Evolutionary conservation across 35 echinoderm and acorn worm genomes (phyloP).

Genomic region (Chiridota heheva): DNA sequence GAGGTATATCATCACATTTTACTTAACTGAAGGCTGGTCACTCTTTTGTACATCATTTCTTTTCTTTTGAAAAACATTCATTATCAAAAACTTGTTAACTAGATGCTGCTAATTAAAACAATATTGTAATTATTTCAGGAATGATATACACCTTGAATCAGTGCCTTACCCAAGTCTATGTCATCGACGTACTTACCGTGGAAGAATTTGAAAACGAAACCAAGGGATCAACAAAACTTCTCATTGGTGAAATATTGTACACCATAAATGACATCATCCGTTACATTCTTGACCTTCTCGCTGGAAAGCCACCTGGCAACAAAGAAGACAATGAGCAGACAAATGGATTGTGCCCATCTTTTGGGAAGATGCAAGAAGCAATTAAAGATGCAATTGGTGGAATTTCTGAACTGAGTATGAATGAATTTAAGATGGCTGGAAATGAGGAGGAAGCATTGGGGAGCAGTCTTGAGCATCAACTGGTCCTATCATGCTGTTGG

Average conservation of each 20-base stretch:
- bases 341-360: slow-evolving; percentile 65
- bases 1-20: too few species aligned
- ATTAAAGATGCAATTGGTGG: slow-evolving; percentile 73
- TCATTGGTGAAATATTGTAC: slow-evolving; percentile 43
- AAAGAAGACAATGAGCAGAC: not conserved
- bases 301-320: slow-evolving; percentile 20
- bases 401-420: slow-evolving; percentile 30
- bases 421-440: slow-evolving; percentile 15
- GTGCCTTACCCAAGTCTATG: slow-evolving; percentile 21
- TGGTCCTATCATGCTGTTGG: slow-evolving; percentile 91
- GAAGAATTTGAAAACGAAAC: not conserved
- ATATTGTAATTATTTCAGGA: too few species aligned
- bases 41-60: too few species aligned
- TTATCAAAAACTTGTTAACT: too few species aligned
- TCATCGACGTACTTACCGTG: slow-evolving; percentile 12
- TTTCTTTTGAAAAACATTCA: too few species aligned
- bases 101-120: too few species aligned
- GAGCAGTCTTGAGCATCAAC: slow-evolving; percentile 71
- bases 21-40: too few species aligned
- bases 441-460: not conserved
- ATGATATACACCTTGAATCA: too few species aligned
- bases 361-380: slow-evolving; percentile 92
- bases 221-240: not conserved
- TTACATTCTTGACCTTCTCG: slow-evolving; percentile 62
- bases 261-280: slow-evolving; percentile 53